Conservation (phyloP, 2,797 vertebrate species). For the Petrocephalus schoutedeni region DNA sequence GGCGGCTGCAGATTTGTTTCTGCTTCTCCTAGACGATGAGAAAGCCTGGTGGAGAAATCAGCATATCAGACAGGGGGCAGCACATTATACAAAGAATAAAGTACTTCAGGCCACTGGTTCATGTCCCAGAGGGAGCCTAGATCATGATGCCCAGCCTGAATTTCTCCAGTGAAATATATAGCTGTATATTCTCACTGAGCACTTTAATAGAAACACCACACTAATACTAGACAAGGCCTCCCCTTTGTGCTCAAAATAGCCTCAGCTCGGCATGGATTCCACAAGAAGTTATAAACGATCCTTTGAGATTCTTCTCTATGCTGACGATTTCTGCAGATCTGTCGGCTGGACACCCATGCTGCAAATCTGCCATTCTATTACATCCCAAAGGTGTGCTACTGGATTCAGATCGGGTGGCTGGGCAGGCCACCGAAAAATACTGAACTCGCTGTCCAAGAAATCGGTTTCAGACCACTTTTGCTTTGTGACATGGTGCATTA, state of each 20-base stretch:
- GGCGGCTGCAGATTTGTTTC: conserved; percentile 20
- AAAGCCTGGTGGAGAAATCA: conserved; percentile 24
- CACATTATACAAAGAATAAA: background rate
- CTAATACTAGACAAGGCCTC: background rate
- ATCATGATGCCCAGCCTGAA: background rate
- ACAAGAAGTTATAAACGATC: background rate
- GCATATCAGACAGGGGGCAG: background rate
- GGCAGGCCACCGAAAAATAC: background rate
- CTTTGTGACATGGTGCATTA: background rate
- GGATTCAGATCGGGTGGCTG: background rate
- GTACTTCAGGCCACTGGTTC: background rate
- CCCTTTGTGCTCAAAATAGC: background rate
- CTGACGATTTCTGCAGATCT: background rate
- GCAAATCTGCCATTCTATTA: background rate
- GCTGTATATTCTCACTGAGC: background rate
- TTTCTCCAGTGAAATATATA: background rate
- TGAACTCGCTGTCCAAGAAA: background rate
- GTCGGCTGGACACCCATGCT: background rate
- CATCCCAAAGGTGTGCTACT: background rate
- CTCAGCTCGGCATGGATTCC: background rate
- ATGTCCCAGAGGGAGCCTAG: background rate
- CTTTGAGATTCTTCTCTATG: background rate
- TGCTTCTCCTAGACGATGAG: conserved; percentile 26
- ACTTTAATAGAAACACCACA: background rate
- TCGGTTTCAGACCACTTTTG: too few relatives aligned